phyloP scores from a whole-genome alignment of 53 echinoderm and acorn worm genomes.

The Antedon mediterranea region DNA sequence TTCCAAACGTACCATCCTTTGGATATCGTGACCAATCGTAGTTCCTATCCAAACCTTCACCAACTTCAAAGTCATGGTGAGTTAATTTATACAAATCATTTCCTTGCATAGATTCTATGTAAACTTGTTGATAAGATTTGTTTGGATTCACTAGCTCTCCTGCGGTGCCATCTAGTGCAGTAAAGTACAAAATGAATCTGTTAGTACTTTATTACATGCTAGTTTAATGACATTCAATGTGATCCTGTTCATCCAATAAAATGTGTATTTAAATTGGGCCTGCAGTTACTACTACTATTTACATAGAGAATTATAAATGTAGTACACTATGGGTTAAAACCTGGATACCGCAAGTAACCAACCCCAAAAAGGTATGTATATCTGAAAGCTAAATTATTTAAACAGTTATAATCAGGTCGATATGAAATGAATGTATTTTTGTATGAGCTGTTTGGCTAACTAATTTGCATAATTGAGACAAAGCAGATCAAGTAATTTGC shows the following conservation, averaged over 20 bases:
- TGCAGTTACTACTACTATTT: too few species aligned
- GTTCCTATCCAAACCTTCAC: constrained; percentile 65
- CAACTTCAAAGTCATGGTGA: constrained; percentile 90
- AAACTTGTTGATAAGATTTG: constrained; percentile 64
- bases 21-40: constrained; percentile 85
- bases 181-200: background rate
- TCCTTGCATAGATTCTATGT: constrained; percentile 47
- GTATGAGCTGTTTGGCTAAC: too few species aligned
- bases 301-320: too few species aligned
- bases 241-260: too few species aligned
- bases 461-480: background rate
- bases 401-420: too few species aligned
- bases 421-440: too few species aligned
- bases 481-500: background rate
- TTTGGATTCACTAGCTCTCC: constrained; percentile 85
- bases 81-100: constrained; percentile 74
- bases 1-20: constrained; percentile 71
- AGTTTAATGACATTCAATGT: background rate
- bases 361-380: too few species aligned
- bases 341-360: too few species aligned
- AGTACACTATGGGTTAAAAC: too few species aligned
- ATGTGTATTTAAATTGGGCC: too few species aligned
- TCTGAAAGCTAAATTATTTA: too few species aligned
- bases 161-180: constrained; percentile 83
- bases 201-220: background rate